Base-by-base conservation (phyloP, 2,113 vertebrate genomes). In the Takifugu bimaculatus region DNA sequence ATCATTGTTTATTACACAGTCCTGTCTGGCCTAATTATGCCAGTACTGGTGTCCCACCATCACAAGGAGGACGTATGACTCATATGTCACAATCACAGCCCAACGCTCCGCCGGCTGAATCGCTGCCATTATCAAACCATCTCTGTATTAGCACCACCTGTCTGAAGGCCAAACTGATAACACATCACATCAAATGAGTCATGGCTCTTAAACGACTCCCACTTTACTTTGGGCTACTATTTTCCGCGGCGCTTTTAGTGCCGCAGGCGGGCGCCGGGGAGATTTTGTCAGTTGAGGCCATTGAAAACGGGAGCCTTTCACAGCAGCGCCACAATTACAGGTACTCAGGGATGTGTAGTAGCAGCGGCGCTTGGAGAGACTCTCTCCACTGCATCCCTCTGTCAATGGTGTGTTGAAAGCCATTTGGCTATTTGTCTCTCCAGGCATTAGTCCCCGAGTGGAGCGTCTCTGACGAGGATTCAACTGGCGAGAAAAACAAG, bases 371-470 rank as follows among this genome's bases (percentile, higher is more conserved):
- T 92, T 94, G 89, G 87, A 91, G 91, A 80, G 85, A 65, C 70
- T 44, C 80, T 85, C 81, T 89, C 64, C 87, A 79, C 78, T 84
- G 92, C 75, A 69, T 82, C 82, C 68, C 89, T 84, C 89, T 80
- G 92, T 94, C 94, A 92, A 93, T 87, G 90, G 93, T 90, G 90
- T 85, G 90, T 90, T 92, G 92, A 95, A 94, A 97, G 93, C 94
- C 94, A 95, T 94, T 94, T 93, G 93, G 92, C 84, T 87, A 85
- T 87, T 92, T 85, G 87, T 88, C 91, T 90, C 94, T 92, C 87
- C 92, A 92, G 86, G 92, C 93, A 93, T 93, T 92, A 94, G 93
- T 91, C 82, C 90, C 91, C 74, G 82, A 93, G 92, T 90, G 90
- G 91, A 94, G 92, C 88, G 62, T 20, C 92, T 68, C 78, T 93